Base-by-base conservation (phyloP, 2,797 vertebrate species). In the Aratinga solstitialis region DNA sequence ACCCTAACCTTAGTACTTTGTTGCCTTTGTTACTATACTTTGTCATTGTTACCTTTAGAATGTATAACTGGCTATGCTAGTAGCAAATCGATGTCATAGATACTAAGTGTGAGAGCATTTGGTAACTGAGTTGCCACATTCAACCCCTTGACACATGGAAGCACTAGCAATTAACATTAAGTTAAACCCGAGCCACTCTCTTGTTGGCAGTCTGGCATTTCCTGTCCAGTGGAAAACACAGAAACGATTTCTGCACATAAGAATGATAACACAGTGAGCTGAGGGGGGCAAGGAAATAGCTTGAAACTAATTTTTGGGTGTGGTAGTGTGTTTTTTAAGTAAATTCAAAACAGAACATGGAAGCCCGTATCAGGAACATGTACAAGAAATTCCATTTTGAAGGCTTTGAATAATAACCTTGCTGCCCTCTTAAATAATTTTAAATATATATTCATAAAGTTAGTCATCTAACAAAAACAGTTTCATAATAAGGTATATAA, bases 271-370 rank as follows among this genome's bases (percentile, higher is more conserved):
- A 40, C 71, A 51, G 48, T 29, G 13, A 92, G 65, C 73, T 48
- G 78, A 93, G 87, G 62, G 74, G 90, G 78, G 50, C 79, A 88
- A 89, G 85, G 89, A 96, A 95, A 94, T 50, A 73, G 79, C 56
- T 90, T 59, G 74, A 92, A 88, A 92, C 58, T 93, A 90, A 93
- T 92, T 95, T 96, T 83, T 59, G 87, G 91, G 95, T 93, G 94
- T 94, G 89, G 89, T 83, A 61, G 82, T 84, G n/a, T 81, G 73
- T 92, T 96, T 90, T 94, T 77, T 73, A 75, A 95, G 94, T 84
- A 92, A 95, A 95, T 95, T 94, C 84, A 87, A 95, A 95, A 90
- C 93, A 96, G 86, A 65, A 62, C 82, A 53, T 74, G 51, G 84
- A 85, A 90, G 92, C 89, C 84, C 88, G 8, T 88, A 89, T 93